Evolutionary conservation across 2,888 invertebrate species (phyloP).

Genomic region (Epinotia nisella): DNA sequence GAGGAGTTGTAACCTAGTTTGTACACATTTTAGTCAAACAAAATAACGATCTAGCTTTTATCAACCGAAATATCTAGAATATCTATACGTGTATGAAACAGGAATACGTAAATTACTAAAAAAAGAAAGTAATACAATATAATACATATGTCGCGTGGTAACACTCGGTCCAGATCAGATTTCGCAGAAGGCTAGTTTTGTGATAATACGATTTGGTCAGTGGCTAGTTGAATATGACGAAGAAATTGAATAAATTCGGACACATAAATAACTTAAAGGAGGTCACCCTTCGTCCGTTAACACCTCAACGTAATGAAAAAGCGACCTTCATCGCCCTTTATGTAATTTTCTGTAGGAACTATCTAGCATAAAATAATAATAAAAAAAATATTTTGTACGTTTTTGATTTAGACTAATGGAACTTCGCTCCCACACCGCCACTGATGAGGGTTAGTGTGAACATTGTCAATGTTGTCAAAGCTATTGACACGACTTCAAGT

Average conservation of each 20-base stretch:
- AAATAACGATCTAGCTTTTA: too few relatives aligned
- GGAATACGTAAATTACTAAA: too few relatives aligned
- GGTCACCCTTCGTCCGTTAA: constrained; percentile 35
- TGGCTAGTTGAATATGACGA: constrained; percentile 26
- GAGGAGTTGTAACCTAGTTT: too few relatives aligned
- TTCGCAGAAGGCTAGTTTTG: background rate
- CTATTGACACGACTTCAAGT: background rate
- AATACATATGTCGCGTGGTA: background rate
- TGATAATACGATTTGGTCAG: constrained; percentile 25
- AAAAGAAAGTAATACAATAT: too few relatives aligned
- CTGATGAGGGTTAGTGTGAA: background rate
- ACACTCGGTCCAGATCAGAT: background rate
- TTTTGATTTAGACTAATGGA: background rate
- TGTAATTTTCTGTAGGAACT: constrained; percentile 4
- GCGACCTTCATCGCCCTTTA: constrained; percentile 6
- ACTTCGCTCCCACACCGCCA: background rate
- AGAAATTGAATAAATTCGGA: constrained; percentile 26
- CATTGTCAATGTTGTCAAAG: background rate
- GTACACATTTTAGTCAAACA: too few relatives aligned
- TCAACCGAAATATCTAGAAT: too few relatives aligned
- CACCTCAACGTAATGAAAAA: constrained; percentile 35
- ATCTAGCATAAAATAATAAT: background rate
- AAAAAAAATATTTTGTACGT: background rate
- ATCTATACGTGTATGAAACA: too few relatives aligned
- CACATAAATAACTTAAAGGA: constrained; percentile 29